phyloP scores from a whole-genome alignment of 2,113 vertebrate species.

The Centropus bengalensis region DNA sequence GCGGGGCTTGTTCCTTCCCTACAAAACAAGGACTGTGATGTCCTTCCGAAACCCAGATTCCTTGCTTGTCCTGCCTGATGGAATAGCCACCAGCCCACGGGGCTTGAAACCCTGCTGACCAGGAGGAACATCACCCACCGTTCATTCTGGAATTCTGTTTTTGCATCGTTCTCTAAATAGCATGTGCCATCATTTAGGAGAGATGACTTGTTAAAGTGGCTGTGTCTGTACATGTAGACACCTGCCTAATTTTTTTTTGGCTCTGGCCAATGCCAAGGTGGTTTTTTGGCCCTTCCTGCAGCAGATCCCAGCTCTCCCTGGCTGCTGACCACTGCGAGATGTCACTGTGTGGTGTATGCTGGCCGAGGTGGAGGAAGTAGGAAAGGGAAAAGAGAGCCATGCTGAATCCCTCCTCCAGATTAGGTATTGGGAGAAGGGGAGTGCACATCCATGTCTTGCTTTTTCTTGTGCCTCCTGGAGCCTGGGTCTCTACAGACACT shows the following conservation, averaged over 20 bases:
- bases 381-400: not conserved
- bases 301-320: not conserved
- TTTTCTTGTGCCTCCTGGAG: not conserved
- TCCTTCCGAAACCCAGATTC: not conserved
- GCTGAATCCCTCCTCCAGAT: not conserved
- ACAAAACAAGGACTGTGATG: not conserved
- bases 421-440: not conserved
- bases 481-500: not conserved
- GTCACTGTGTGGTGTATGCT: accelerated
- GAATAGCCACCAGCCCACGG: accelerated
- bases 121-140: not conserved
- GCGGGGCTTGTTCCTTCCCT: not conserved
- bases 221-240: not conserved
- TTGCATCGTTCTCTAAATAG: not conserved
- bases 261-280: not conserved
- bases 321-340: not conserved
- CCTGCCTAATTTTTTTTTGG: not conserved
- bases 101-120: not conserved
- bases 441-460: not conserved
- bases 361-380: not conserved
- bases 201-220: not conserved
- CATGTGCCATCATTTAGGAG: not conserved
- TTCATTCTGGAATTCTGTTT: not conserved
- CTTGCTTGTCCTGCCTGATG: not conserved
- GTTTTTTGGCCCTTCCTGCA: not conserved